Evolutionary conservation across 1,140 invertebrate species (phyloP), one percentile per base, ranked within the genome.

Genomic region (Stegodyphus mimosarum): DNA sequence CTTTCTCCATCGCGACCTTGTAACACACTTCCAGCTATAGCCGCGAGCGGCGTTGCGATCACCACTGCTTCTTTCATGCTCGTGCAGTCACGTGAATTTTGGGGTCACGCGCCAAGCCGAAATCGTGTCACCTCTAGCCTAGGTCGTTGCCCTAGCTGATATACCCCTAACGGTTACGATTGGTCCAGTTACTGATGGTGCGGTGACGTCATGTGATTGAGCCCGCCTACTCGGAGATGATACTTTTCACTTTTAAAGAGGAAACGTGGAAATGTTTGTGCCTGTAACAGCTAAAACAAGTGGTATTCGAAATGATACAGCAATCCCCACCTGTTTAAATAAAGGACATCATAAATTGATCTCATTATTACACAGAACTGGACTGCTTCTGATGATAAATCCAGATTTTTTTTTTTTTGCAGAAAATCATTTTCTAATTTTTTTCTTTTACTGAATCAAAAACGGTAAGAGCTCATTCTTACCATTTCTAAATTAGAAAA

Each of bases 1-100:
- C 80, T 83, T 83, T 83, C 80, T 66, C 80, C 80, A 83, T 64
- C 63, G n/a, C 69, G 80, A 83, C 80, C 80, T 83, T 83, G 80
- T 83, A 83, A 83, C 80, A 83, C 80, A 83, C 70, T 83, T 73
- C 80, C 63, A 55, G 9, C 13, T 49, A 71, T 74, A n/a, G 80
- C 80, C 72, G 63, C 70, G 10, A 67, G 70, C 80, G 80, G 80
- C 80, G 80, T 74, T 73, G 80, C 80, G 80, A 67, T 74, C 72
- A 67, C 80, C 53, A 72, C 9, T 53, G 70, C 69, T 71, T 80
- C 78, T 80, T 71, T 71, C 69, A 80, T 78, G 76, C 76, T 78
- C 76, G 17, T 81, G 78, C 71, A 72, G 71, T 83, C 80, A 83
- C 80, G 80, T 83, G 80, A 83, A 74, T 83, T 83, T 83, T 83